These are phyloP conservation scores for Nothocercus nigrocapillus DNA, from an alignment of 2,113 vertebrate species.

Conservation along the genomic window DNA sequence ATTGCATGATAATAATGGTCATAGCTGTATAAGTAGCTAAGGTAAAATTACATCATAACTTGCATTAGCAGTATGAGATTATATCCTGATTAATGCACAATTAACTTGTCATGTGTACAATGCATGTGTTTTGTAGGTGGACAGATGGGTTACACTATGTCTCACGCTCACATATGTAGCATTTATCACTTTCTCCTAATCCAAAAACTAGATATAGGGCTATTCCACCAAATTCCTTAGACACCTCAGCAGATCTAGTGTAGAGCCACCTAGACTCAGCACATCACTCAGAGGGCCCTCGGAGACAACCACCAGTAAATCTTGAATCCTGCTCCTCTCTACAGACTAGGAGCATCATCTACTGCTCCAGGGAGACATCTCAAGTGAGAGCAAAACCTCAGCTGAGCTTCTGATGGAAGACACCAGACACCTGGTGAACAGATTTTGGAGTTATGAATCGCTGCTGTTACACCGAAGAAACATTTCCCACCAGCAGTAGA, in stretches of 20 bases:
- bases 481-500: neutral
- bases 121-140: constrained; percentile 45
- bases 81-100: constrained; percentile 72
- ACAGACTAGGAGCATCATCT: fast-evolving
- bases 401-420: neutral
- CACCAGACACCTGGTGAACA: neutral
- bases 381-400: neutral
- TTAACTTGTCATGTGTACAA: constrained; percentile 60
- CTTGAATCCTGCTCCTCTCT: neutral
- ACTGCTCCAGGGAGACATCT: fast-evolving
- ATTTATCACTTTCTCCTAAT: constrained; percentile 44
- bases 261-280: neutral
- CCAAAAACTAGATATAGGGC: neutral
- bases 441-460: neutral
- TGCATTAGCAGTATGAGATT: constrained; percentile 66
- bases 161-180: neutral
- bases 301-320: neutral
- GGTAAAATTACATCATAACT: constrained; percentile 67
- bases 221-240: neutral
- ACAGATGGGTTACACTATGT: constrained; percentile 42
- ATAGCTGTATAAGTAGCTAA: constrained; percentile 49
- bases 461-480: neutral
- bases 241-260: neutral
- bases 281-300: neutral
- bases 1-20: constrained; percentile 53